A percentile compares a stretch with the other conserved stretches of the same genome.
Conservation (phyloP, 2,113 vertebrate genomes). For the Triplophysa dalaica region DNA sequence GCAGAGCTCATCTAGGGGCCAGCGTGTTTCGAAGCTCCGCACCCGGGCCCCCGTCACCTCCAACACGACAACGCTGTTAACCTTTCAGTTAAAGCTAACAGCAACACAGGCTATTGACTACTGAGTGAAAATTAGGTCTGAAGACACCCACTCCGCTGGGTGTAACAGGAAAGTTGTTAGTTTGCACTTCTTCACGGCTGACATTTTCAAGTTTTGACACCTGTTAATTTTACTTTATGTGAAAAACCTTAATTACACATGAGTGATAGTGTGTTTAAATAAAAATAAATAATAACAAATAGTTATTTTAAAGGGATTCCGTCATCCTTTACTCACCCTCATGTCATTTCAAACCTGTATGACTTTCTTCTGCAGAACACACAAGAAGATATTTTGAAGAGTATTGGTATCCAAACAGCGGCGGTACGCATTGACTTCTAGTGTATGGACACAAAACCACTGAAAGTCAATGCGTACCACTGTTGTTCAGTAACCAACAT, state of each 20-base stretch:
- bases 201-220: not conserved
- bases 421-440: too few species aligned
- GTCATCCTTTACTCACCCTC: too few species aligned
- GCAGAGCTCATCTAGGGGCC: conserved; percentile 59
- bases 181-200: conserved; percentile 26
- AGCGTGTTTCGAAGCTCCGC: conserved; percentile 44
- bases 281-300: not conserved
- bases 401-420: too few species aligned
- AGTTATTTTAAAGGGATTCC: too few species aligned
- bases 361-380: too few species aligned
- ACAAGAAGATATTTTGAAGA: too few species aligned
- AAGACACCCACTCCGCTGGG: not conserved
- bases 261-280: not conserved
- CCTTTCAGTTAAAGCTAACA: conserved; percentile 45
- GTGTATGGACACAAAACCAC: too few species aligned
- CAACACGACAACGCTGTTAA: conserved; percentile 47
- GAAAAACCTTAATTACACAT: conserved; percentile 10
- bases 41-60: conserved; percentile 32
- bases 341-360: too few species aligned
- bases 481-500: too few species aligned
- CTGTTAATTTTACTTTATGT: not conserved
- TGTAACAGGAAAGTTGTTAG: not conserved
- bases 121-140: conserved; percentile 24
- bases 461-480: too few species aligned
- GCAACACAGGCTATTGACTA: conserved; percentile 23